Conservation (phyloP, 1,140 invertebrate species). For the Caenorhabditis tropicalis region DNA sequence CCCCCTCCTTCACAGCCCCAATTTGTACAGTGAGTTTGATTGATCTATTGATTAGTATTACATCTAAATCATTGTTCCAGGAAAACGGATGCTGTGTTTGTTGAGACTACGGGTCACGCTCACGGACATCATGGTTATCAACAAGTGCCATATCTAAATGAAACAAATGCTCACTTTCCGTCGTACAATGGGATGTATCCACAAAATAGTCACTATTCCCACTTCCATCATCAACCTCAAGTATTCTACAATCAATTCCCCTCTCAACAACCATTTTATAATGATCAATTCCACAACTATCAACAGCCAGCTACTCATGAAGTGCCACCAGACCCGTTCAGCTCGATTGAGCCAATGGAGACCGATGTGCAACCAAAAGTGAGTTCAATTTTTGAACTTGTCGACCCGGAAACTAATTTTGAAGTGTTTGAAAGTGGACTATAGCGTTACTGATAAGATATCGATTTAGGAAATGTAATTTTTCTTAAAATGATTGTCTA, state of each 20-base stretch:
- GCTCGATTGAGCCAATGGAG: background rate
- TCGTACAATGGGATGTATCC: background rate
- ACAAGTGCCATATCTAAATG: background rate
- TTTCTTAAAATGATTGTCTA: too few relatives aligned
- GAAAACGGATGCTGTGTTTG: slow-evolving; percentile 50
- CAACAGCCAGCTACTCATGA: background rate
- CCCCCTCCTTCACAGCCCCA: slow-evolving; percentile 37
- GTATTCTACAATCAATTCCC: background rate
- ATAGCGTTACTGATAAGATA: background rate
- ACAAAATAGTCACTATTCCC: background rate
- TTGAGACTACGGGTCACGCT: slow-evolving; percentile 49
- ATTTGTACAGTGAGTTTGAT: slow-evolving; percentile 46
- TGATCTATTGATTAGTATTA: background rate
- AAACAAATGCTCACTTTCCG: slow-evolving; percentile 1
- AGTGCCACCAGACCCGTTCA: background rate
- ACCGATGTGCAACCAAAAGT: background rate
- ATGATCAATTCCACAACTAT: background rate
- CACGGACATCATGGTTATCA: slow-evolving; percentile 1
- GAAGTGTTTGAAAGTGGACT: background rate
- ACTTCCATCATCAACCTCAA: background rate
- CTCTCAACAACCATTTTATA: background rate
- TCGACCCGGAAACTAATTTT: background rate
- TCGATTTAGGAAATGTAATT: background rate
- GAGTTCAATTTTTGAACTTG: background rate
- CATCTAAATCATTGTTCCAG: background rate